phyloP scores from a whole-genome alignment of 35 echinoderm and acorn worm genomes.

The Patiria miniata region DNA sequence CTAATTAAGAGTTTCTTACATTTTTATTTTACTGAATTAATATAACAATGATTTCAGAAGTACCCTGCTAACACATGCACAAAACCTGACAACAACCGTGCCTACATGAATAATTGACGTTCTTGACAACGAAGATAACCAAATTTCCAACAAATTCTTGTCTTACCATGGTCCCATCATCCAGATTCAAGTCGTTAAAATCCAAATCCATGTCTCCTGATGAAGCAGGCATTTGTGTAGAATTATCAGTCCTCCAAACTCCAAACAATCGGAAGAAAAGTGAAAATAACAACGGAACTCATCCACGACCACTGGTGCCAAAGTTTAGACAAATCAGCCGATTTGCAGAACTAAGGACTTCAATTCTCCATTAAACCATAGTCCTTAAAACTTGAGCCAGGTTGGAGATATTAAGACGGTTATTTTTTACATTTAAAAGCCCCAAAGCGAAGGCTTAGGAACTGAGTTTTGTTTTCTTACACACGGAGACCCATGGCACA shows the following conservation, averaged over 20 bases:
- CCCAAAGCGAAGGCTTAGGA: not conserved
- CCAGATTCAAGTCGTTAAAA: slow-evolving; percentile 20
- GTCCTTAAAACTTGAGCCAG: not conserved
- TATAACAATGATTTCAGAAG: no score
- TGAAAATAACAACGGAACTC: not conserved
- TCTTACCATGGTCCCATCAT: slow-evolving; percentile 26
- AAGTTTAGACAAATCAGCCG: not conserved
- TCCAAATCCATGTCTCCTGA: slow-evolving; percentile 5
- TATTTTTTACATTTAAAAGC: not conserved
- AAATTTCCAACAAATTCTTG: not conserved
- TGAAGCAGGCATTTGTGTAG: slow-evolving; percentile 17
- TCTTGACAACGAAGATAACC: no score
- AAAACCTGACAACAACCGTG: no score
- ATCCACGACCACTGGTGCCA: not conserved
- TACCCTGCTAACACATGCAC: no score
- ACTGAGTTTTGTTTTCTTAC: not conserved
- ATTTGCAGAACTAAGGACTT: not conserved
- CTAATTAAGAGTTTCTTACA: no score
- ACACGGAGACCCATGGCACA: not conserved
- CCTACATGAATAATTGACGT: no score
- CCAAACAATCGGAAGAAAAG: not conserved
- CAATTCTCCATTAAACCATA: not conserved
- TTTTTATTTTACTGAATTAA: no score
- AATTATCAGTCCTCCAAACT: not conserved
- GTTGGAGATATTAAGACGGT: no score